These are phyloP conservation scores for Coptodon rendalli DNA, from an alignment of 2,113 vertebrate genomes.

Conservation along the genomic window DNA sequence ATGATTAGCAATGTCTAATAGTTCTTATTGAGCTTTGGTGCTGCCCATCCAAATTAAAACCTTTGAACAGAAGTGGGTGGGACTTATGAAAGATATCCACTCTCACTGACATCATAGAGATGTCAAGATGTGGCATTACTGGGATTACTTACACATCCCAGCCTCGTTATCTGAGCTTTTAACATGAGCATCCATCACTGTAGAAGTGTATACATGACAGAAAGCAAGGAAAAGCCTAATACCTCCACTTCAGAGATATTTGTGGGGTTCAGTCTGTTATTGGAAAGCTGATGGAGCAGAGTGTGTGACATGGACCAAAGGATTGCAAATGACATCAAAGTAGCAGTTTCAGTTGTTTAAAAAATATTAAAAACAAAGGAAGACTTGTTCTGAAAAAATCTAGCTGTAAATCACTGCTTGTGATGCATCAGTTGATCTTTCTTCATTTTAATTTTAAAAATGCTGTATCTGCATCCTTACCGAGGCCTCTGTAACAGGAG, in stretches of 20 bases:
- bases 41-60: too few species aligned
- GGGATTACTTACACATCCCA: neutral
- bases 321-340: neutral
- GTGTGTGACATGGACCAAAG: neutral
- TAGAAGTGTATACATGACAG: neutral
- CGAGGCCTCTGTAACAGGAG: constrained; percentile 90
- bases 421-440: neutral
- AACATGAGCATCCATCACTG: neutral
- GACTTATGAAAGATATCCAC: neutral
- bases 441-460: neutral
- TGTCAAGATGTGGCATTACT: neutral
- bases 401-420: neutral
- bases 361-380: neutral
- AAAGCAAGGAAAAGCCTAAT: neutral
- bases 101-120: neutral
- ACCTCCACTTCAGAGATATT: neutral
- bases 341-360: neutral
- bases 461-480: constrained; percentile 56
- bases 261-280: neutral
- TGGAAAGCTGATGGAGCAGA: neutral
- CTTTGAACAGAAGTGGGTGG: neutral
- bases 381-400: neutral
- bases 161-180: neutral
- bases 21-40: neutral
- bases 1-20: neutral